phyloP scores from a whole-genome alignment of 2,113 vertebrate genomes.

The Sinocyclocheilus anophthalmus region DNA sequence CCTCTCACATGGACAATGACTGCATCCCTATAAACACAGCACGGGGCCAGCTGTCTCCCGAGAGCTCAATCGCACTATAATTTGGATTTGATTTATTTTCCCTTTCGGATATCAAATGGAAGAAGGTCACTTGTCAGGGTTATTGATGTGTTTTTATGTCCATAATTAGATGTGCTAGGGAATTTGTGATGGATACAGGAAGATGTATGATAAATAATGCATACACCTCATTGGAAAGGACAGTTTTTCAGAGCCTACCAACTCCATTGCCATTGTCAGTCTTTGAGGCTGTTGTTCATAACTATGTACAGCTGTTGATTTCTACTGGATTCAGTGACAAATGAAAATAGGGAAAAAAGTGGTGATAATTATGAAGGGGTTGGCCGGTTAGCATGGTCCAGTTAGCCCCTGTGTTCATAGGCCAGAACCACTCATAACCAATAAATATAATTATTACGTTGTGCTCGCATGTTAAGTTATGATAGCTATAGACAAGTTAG shows the following conservation, averaged over 20 bases:
- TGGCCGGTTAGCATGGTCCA: not conserved
- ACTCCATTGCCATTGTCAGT: not conserved
- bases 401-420: not conserved
- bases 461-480: not conserved
- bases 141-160: constrained; percentile 35
- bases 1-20: constrained; percentile 39
- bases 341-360: not conserved
- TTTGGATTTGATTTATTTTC: constrained; percentile 45
- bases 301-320: not conserved
- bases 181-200: constrained; percentile 16
- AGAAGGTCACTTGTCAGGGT: constrained; percentile 19
- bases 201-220: not conserved
- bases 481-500: not conserved
- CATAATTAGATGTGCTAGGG: constrained; percentile 9
- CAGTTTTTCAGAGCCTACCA: not conserved
- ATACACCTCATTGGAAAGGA: not conserved
- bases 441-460: not conserved
- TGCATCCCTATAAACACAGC: constrained; percentile 37
- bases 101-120: constrained; percentile 51
- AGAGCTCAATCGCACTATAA: constrained; percentile 43
- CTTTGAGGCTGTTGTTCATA: not conserved
- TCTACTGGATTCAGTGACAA: not conserved
- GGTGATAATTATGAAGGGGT: not conserved
- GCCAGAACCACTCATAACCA: not conserved
- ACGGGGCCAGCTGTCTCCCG: constrained; percentile 40